Evolutionary conservation across 1,140 invertebrate genomes (phyloP), one percentile per base, ranked within the genome.

Genomic region (Eriocheir sinensis): DNA sequence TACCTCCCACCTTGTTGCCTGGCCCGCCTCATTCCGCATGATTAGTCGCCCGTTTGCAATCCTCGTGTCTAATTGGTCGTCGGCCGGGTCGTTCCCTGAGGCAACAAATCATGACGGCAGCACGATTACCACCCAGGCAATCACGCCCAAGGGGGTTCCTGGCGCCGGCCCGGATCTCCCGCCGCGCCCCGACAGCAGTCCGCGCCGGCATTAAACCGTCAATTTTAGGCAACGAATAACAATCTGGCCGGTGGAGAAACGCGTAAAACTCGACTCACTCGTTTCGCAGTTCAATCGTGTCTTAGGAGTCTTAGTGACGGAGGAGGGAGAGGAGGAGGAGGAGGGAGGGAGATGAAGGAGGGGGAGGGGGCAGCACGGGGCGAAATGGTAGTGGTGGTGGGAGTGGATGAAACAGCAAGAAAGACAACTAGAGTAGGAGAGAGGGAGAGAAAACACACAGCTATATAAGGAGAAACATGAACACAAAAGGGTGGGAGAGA

Each of bases 61-160:
- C 60, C 93, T 94, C 93, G 21, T n/a, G 88, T 85, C 93, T 94
- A 94, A 94, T 94, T 94, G 93, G 93, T 94, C 93, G 93, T 91
- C 72, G 89, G 93, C 41, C 88, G 80, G 93, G 88, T 44, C 72
- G 88, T 94, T 94, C 93, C 93, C 93, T 12, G 88, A 94, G 93
- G 93, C 89, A 94, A 94, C 93, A 91, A 94, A 94, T 94, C 93
- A 94, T 94, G 93, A 94, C 93, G 88, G 30, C 88, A 94, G 93
- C 89, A 85, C 89, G 93, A 94, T 94, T 94, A 94, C 89, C 44
- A 91, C 72, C 93, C 93, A 91, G 89, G 38, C 89, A 94, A 94
- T 91, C 89, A 94, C 93, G 60, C 93, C 93, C 93, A 30, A 15
- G 93, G 93, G 93, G 91, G 1, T 60, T 32, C 93, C n/a, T 40